phyloP scores from a whole-genome alignment of 1,140 invertebrate species.

The Aphelinus atriplicis region DNA sequence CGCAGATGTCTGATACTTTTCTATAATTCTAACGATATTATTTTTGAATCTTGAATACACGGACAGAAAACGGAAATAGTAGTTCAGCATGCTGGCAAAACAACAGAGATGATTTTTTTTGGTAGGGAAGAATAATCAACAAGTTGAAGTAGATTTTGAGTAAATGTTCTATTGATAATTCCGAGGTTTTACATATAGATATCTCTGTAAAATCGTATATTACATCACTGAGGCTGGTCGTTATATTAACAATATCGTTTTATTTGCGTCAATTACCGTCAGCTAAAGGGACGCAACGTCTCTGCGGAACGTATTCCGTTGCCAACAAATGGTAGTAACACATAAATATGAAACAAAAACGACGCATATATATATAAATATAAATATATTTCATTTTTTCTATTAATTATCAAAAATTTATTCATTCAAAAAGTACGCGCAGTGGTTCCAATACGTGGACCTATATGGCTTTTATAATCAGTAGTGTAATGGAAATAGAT shows the following conservation, averaged over 20 bases:
- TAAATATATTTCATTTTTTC: constrained; percentile 19
- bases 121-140: neutral
- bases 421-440: constrained; percentile 10
- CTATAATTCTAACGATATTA: too few species aligned
- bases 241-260: constrained; percentile 34
- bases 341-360: constrained; percentile 6
- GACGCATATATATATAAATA: constrained; percentile 24
- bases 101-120: too few species aligned
- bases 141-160: neutral
- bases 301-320: neutral
- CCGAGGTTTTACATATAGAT: constrained; percentile 46
- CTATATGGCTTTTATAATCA: neutral
- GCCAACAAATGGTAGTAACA: neutral
- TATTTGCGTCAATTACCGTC: constrained; percentile 7
- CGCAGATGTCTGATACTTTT: too few species aligned
- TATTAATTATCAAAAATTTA: constrained; percentile 15
- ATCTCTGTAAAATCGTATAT: constrained; percentile 45
- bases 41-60: too few species aligned
- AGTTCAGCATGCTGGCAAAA: too few species aligned
- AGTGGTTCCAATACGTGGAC: neutral
- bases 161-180: constrained; percentile 52
- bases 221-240: constrained; percentile 43
- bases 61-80: too few species aligned
- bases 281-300: constrained; percentile 13
- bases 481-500: constrained; percentile 3